Base-by-base conservation (phyloP, 2,113 vertebrate genomes). In the Phaethornis superciliosus region DNA sequence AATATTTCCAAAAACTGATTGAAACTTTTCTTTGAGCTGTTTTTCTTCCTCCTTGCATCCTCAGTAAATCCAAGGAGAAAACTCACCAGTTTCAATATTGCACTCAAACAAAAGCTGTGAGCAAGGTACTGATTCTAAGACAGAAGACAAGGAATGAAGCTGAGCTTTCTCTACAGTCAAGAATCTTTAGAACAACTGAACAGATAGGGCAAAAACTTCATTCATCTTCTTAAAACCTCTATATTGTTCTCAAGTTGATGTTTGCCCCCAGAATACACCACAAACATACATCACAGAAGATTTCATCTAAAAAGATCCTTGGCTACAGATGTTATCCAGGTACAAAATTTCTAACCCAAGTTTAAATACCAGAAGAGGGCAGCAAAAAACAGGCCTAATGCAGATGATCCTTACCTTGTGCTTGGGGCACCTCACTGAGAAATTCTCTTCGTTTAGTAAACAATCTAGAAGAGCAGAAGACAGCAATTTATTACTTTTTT, bases 391-490 rank as follows among this genome's bases (percentile, higher is more conserved):
- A 65, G 51, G 14, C 46, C 24, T 74, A 72, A 58, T 35, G 20
- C 51, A 80, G 15, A 44, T 14, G 89, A 78, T 67, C 90, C 98
- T 98, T 98, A 99, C 99, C 99, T 99, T 99, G 99, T 99, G 99
- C 99, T 99, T 99, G 96, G 99, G 99, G 98, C 99, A 99, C 95
- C 99, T 99, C 98, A 99, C 97, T 70, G 99, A 99, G 97, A 99
- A 99, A 98, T 99, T 99, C 88, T 99, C 99, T 98, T 99, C 99
- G 10, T 99, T 99, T 94, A 99, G 98, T 98, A 98, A 98, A 98
- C 99, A 99, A 97, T 99, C 99, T 99, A 97, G 23, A 95, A 62
- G 12, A 90, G 89, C n/a, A 96, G 6, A 84, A 98, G 67, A 90
- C 47, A 94, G 32, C 79, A 76, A 65, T 77, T 58, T 64, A 74